Percentiles rank a stretch among this genome's conserved stretches.
phyloP scores from a whole-genome alignment of 2,888 invertebrate genomes.

The Octodonta nipae region DNA sequence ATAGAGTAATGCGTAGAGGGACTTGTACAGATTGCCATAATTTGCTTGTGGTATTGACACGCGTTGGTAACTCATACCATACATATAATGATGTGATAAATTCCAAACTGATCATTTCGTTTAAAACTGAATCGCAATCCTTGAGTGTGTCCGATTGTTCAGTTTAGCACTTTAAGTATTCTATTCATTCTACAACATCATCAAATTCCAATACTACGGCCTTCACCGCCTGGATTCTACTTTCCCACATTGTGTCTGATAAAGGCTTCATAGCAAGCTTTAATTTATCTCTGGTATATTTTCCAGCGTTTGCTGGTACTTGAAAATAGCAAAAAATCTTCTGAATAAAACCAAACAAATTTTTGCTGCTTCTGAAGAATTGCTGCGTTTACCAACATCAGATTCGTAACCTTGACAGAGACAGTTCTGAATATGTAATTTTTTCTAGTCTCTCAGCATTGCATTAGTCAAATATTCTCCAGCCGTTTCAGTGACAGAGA shows the following conservation, averaged over 20 bases:
- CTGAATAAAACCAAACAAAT: conserved; percentile 9
- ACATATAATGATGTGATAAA: conserved; percentile 5
- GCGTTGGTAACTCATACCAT: conserved; percentile 5
- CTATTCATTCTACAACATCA: conserved; percentile 7
- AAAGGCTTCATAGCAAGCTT: conserved; percentile 13
- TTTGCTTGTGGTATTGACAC: conserved; percentile 5
- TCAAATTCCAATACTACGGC: conserved; percentile 10
- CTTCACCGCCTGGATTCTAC: conserved; percentile 7
- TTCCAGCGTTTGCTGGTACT: conserved; percentile 20
- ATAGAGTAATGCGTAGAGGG: conserved; percentile 5
- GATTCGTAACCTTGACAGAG: conserved; percentile 14
- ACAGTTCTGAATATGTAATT: conserved; percentile 9
- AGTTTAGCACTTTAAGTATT: conserved; percentile 7
- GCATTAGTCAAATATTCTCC: conserved; percentile 6
- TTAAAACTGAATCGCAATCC: conserved; percentile 5
- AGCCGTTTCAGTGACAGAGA: conserved; percentile 6
- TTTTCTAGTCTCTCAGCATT: conserved; percentile 7
- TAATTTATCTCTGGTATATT: conserved; percentile 6
- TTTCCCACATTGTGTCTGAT: conserved; percentile 9
- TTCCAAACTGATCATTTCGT: conserved; percentile 3
- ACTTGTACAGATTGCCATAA: conserved; percentile 7
- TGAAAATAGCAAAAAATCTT: conserved; percentile 16
- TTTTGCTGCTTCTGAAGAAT: conserved; percentile 6
- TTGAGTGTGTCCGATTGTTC: conserved; percentile 7
- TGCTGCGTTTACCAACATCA: conserved; percentile 9